Evolutionary conservation across 2,797 vertebrate species (phyloP).

Genomic region (Galago senegalensis): DNA sequence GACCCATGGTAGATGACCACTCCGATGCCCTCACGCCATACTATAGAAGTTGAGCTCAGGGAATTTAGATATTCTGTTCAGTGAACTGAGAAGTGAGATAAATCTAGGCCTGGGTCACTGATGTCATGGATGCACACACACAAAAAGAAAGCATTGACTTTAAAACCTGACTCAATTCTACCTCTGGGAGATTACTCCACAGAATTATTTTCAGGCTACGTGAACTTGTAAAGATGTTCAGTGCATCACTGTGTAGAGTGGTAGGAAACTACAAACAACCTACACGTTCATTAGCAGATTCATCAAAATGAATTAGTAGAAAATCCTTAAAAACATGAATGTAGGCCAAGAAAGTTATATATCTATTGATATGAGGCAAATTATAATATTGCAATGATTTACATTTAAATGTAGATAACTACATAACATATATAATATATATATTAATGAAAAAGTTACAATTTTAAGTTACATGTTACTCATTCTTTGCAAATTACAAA

Average conservation of each 20-base stretch:
- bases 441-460: not conserved
- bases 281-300: not conserved
- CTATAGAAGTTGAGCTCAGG: not conserved
- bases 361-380: not conserved
- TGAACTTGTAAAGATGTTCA: not conserved
- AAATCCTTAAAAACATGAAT: not conserved
- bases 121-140: not conserved
- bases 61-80: not conserved
- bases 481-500: not conserved
- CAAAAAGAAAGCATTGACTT: not conserved
- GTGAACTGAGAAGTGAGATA: not conserved
- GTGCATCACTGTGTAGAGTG: not conserved
- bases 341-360: not conserved
- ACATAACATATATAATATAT: not conserved
- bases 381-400: not conserved
- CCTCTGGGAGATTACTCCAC: not conserved
- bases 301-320: not conserved
- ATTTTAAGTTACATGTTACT: not conserved
- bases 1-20: not conserved
- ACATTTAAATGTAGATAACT: not conserved
- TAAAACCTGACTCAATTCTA: not conserved
- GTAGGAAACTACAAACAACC: not conserved
- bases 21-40: not conserved
- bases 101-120: not conserved
- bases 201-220: not conserved